Evolutionary conservation across 2,888 invertebrate genomes (phyloP), one percentile per base, ranked within the genome.

Genomic region (Tryphoninae sp.): DNA sequence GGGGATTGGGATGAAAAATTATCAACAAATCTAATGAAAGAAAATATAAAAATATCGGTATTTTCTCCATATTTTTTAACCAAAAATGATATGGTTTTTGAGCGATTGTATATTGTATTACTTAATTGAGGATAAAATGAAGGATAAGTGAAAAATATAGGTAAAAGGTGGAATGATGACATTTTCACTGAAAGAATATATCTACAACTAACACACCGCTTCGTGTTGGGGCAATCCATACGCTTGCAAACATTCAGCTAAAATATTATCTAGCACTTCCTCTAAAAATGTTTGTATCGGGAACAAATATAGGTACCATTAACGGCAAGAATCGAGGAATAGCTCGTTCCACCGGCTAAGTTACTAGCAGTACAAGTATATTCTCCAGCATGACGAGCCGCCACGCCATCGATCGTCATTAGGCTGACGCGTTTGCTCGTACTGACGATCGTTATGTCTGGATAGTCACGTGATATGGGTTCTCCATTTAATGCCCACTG

Each of bases 401-500:
- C 94, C 86, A 95, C 94, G 19, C 94, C 93, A 90, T 94, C 94
- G 89, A 96, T 95, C 83, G 94, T 94, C 82, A 96, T 93, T 81
- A 94, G 92, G 78, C 94, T 95, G 85, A 94, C 94, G 77, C 95
- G 93, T 75, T 85, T 85, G 67, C 86, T 85, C 51, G 82, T 84
- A 64, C 83, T 85, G 53, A 89, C 85, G 23, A 86, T 75, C 33
- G 84, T 84, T 89, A 88, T 64, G 74, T 86, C 75, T 89, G 79
- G 33, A 76, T 80, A 80, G 53, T 83, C 83, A 11, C 67, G 79
- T 1, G 86, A 86, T 62, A 93, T 89, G 76, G 94, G 94, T 88
- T 94, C 93, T 69, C 95, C 95, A 91, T 96, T 95, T 86, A 96
- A 95, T 64, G 94, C 94, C 96, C 96, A 97, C 26, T 94, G 93